These are phyloP conservation scores for Nothoprocta pentlandii DNA, from an alignment of 2,113 vertebrate species.

Conservation along the genomic window DNA sequence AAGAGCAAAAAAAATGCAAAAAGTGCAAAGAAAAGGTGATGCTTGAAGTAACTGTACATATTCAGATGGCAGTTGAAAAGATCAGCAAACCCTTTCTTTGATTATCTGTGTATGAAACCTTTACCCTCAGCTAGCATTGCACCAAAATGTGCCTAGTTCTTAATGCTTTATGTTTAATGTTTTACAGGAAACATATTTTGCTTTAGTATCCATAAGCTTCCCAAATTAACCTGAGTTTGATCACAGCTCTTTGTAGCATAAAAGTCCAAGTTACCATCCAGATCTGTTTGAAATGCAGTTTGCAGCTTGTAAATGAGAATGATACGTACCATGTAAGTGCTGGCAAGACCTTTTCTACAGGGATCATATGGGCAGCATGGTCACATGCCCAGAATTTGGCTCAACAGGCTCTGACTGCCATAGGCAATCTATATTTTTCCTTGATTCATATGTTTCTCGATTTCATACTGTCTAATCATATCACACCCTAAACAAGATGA, in stretches of 20 bases:
- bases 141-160: not conserved
- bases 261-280: not conserved
- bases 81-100: not conserved
- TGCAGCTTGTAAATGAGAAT: not conserved
- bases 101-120: not conserved
- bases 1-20: not conserved
- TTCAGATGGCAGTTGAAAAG: not conserved
- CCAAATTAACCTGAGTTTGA: not conserved
- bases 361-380: not conserved
- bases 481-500: not conserved
- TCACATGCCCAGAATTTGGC: not conserved
- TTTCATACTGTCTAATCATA: constrained; percentile 2
- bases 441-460: constrained; percentile 39
- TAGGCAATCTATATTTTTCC: not conserved
- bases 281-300: not conserved
- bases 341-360: not conserved
- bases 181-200: not conserved
- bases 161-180: not conserved
- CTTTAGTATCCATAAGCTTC: not conserved
- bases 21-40: not conserved
- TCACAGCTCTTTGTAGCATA: not conserved
- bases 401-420: not conserved
- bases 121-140: not conserved
- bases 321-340: not conserved
- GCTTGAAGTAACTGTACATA: not conserved